These are phyloP conservation scores for Atopsyche davidsoni DNA, from an alignment of 1,140 invertebrate species.

Conservation along the genomic window DNA sequence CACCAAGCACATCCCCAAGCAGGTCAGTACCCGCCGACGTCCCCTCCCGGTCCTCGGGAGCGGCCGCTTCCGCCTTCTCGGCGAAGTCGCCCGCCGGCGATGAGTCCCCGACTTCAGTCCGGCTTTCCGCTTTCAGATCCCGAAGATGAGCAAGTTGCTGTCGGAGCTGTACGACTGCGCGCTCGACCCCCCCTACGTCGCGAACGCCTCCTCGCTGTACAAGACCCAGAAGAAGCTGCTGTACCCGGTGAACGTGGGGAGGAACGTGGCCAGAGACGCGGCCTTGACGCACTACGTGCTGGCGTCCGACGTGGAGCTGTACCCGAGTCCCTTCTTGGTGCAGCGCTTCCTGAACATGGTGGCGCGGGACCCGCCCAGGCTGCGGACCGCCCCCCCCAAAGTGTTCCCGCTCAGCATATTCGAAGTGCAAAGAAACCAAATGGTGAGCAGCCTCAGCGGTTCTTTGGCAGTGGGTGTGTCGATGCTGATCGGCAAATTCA, in stretches of 20 bases:
- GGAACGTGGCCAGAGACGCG: constrained; percentile 77
- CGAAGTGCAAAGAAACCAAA: constrained; percentile 67
- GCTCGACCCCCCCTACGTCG: constrained; percentile 62
- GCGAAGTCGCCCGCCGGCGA: too few relatives aligned
- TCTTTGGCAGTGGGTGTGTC: too few relatives aligned
- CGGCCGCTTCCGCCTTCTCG: neutral
- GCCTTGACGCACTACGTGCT: constrained; percentile 79
- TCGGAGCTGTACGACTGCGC: constrained; percentile 64
- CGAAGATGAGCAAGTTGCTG: constrained; percentile 55
- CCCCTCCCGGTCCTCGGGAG: neutral
- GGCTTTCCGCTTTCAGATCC: constrained; percentile 51
- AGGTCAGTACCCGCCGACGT: constrained; percentile 42
- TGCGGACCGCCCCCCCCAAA: constrained; percentile 59
- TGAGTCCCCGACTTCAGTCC: too few relatives aligned
- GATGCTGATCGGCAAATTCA: too few relatives aligned
- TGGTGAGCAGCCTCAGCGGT: too few relatives aligned
- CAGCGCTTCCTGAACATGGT: constrained; percentile 77
- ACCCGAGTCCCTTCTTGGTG: constrained; percentile 74
- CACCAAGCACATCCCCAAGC: constrained; percentile 73
- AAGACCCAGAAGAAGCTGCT: constrained; percentile 72
- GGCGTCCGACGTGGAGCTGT: constrained; percentile 82
- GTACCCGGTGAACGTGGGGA: constrained; percentile 83
- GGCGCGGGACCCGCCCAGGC: constrained; percentile 58
- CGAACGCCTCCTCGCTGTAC: constrained; percentile 58
- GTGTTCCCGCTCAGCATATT: constrained; percentile 80